Evolutionary conservation across 2,888 invertebrate species (phyloP), one percentile per base, ranked within the genome.

Genomic region (Tromatobia lineatoria): DNA sequence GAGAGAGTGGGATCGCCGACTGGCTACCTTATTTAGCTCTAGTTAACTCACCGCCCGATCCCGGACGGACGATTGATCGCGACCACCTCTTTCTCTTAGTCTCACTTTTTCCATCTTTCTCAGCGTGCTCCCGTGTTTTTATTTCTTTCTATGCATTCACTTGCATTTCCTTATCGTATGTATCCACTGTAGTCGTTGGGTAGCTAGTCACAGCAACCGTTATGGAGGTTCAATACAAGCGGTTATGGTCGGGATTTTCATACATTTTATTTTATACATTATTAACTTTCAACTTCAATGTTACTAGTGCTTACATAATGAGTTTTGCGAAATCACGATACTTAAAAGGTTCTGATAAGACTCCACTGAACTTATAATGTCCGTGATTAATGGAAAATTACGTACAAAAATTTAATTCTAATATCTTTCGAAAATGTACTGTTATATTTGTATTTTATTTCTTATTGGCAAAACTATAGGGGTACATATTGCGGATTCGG

Each of bases 11-110:
- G 86, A 61, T 78, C 70, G 59, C 29, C 59, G 77, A 82, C 82
- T 80, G 86, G 88, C 88, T 89, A 86, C 91, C 91, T 89, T 91
- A 91, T 91, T 91, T 90, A 91, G 91, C 71, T 87, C 87, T 88
- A 90, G 91, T 90, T 90, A 89, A 89, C 88, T 91, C 87, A 85
- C 87, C 88, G 88, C 81, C 85, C 87, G 85, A 88, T 88, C 88
- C 71, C 50, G 78, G 42, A 80, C 71, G 75, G 61, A 80, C 88
- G 88, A 90, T 90, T 89, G 88, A 90, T 90, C 88, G 80, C 81
- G 78, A 75, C 80, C 78, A 85, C 83, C 82, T 79, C 86, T 81
- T 73, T 61, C 61, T 78, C 71, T 77, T 78, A 23, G 67, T 59
- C 54, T 69, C 80, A 67, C 81, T 64, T 83, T 73, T 59, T 80